Evolutionary conservation across 2,797 vertebrate species (phyloP).

Genomic region (Morelia viridis): DNA sequence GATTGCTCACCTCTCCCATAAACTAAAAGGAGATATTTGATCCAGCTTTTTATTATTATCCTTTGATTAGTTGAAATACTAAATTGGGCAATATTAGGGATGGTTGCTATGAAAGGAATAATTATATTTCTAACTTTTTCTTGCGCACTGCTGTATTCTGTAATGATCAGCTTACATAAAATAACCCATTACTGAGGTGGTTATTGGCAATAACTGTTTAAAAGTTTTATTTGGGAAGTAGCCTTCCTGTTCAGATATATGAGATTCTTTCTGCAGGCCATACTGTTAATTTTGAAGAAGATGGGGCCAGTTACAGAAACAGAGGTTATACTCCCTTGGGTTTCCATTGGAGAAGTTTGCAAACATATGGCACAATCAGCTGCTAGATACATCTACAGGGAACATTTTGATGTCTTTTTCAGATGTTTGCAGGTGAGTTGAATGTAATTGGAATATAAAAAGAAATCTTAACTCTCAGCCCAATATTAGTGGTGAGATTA

Average conservation of each 20-base stretch:
- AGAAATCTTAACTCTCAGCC: neutral
- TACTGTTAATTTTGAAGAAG: constrained; percentile 83
- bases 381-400: constrained; percentile 77
- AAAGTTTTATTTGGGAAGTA: constrained; percentile 24
- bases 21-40: accelerated
- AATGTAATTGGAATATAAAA: constrained; percentile 10
- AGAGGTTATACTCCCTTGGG: constrained; percentile 79
- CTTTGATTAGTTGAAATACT: neutral
- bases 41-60: neutral
- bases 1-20: neutral
- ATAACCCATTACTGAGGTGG: neutral
- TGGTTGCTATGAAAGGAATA: neutral
- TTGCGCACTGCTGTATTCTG: neutral
- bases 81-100: neutral
- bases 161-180: neutral
- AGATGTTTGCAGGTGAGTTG: constrained; percentile 83
- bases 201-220: neutral
- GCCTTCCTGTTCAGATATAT: neutral
- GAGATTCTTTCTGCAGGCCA: constrained; percentile 71
- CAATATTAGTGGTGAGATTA: neutral
- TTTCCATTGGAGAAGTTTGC: constrained; percentile 81
- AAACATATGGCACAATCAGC: constrained; percentile 84
- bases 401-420: constrained; percentile 86
- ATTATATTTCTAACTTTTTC: neutral
- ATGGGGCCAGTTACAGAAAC: constrained; percentile 82